Evolutionary conservation across 2,888 invertebrate genomes (phyloP).

Genomic region (Nebria salina): DNA sequence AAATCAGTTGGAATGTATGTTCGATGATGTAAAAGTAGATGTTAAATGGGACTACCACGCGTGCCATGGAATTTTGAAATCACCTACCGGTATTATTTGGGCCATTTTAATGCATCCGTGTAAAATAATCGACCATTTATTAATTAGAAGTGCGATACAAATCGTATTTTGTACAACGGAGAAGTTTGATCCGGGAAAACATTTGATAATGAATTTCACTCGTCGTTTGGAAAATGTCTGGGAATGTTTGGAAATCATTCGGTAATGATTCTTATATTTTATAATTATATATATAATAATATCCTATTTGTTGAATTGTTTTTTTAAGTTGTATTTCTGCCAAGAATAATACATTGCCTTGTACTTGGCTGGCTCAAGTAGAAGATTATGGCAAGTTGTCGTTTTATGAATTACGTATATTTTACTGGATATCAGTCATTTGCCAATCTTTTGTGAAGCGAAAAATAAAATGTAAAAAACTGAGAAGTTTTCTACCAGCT

Average conservation of each 20-base stretch:
- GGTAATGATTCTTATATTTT: constrained; percentile 51
- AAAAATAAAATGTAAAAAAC: constrained; percentile 34
- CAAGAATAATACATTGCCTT: constrained; percentile 29
- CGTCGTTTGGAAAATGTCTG: constrained; percentile 55
- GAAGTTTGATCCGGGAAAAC: constrained; percentile 53
- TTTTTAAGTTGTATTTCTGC: constrained; percentile 23
- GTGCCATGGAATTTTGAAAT: constrained; percentile 55
- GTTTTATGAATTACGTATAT: constrained; percentile 34
- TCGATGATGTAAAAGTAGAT: constrained; percentile 54
- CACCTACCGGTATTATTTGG: constrained; percentile 55
- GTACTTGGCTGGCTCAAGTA: constrained; percentile 27
- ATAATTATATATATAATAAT: too few relatives aligned
- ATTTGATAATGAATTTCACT: constrained; percentile 54
- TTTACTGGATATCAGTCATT: constrained; percentile 28
- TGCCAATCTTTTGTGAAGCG: constrained; percentile 25
- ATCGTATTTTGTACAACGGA: constrained; percentile 55
- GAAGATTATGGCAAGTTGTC: constrained; percentile 29
- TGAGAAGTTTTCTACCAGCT: constrained; percentile 21
- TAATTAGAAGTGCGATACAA: constrained; percentile 51
- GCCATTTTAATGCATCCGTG: constrained; percentile 54
- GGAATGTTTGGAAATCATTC: constrained; percentile 59
- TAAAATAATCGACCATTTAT: constrained; percentile 48
- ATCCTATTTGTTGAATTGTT: background rate
- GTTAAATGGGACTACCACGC: constrained; percentile 54
- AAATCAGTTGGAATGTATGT: constrained; percentile 53